Percentiles rank a stretch among this genome's conserved stretches.
These are phyloP conservation scores for Calidris pygmaea DNA, from an alignment of 2,113 vertebrate genomes.

Conservation along the genomic window DNA sequence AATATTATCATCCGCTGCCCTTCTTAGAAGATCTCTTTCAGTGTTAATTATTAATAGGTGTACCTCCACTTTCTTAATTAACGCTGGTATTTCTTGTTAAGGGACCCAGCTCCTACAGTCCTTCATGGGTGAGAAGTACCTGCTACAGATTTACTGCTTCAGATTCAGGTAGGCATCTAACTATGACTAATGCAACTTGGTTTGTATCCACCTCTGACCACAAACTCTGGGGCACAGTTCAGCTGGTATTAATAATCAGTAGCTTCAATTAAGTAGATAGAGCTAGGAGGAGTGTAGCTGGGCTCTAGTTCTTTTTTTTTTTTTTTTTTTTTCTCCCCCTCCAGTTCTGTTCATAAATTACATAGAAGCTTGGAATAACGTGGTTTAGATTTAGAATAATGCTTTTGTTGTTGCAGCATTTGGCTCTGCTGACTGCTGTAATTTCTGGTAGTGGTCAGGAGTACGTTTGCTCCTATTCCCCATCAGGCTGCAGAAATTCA, in stretches of 20 bases:
- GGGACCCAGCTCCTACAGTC: neutral
- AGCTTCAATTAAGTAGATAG: neutral
- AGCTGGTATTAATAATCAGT: neutral
- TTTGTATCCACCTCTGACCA: neutral
- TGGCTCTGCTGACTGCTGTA: neutral
- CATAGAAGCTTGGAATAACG: neutral
- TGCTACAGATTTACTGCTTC: neutral
- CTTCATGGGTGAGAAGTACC: neutral
- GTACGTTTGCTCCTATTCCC: neutral
- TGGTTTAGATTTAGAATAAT: neutral
- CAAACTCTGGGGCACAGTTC: neutral
- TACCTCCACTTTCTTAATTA: constrained; percentile 16
- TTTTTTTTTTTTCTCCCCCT: no score
- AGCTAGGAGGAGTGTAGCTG: neutral
- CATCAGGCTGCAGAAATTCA: neutral
- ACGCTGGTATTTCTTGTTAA: neutral
- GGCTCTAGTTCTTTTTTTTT: neutral
- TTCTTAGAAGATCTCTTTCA: neutral
- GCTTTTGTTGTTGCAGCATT: neutral
- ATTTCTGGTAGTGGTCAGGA: neutral
- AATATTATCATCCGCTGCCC: neutral
- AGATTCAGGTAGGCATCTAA: neutral
- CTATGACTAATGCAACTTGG: neutral
- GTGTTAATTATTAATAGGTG: constrained; percentile 41
- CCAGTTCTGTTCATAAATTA: neutral